Percentiles rank a stretch among this genome's conserved stretches.
Conservation (phyloP, 2,888 invertebrate species). For the Hedya salicella region DNA sequence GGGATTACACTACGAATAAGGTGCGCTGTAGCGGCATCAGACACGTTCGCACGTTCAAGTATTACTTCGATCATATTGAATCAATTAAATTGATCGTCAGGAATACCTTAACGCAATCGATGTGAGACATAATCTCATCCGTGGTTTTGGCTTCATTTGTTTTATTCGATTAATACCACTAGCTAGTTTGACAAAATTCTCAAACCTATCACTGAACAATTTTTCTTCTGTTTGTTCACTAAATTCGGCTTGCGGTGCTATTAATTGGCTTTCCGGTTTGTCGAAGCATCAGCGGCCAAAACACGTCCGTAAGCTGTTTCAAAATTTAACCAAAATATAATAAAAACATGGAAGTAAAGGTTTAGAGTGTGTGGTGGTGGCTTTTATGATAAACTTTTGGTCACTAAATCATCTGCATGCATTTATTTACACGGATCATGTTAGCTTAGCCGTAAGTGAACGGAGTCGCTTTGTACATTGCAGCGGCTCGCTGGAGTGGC, state of each 20-base stretch:
- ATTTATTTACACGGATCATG: slow-evolving; percentile 77
- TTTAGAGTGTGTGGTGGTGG: slow-evolving; percentile 85
- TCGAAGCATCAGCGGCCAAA: slow-evolving; percentile 51
- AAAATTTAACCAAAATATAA: slow-evolving; percentile 78
- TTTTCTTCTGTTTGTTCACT: slow-evolving; percentile 74
- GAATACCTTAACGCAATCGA: slow-evolving; percentile 51
- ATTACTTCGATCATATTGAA: slow-evolving; percentile 14
- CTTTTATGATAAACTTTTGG: slow-evolving; percentile 71
- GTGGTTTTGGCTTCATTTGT: slow-evolving; percentile 83
- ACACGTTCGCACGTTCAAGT: slow-evolving; percentile 10
- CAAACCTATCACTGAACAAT: slow-evolving; percentile 75
- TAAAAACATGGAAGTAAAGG: slow-evolving; percentile 79
- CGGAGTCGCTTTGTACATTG: slow-evolving; percentile 69
- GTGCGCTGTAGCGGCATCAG: slow-evolving; percentile 41
- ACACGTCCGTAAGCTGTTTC: slow-evolving; percentile 69
- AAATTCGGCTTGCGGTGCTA: slow-evolving; percentile 84
- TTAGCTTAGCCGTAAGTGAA: slow-evolving; percentile 77
- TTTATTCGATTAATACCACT: slow-evolving; percentile 80
- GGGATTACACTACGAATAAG: slow-evolving; percentile 8
- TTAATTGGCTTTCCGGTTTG: slow-evolving; percentile 77
- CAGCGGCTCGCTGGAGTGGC: slow-evolving; percentile 58
- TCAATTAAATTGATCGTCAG: slow-evolving; percentile 7
- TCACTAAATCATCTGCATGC: slow-evolving; percentile 78
- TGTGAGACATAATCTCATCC: slow-evolving; percentile 70
- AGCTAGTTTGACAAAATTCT: slow-evolving; percentile 80